Evolutionary conservation across 2,113 vertebrate genomes (phyloP).

Genomic region (Clupea harengus): DNA sequence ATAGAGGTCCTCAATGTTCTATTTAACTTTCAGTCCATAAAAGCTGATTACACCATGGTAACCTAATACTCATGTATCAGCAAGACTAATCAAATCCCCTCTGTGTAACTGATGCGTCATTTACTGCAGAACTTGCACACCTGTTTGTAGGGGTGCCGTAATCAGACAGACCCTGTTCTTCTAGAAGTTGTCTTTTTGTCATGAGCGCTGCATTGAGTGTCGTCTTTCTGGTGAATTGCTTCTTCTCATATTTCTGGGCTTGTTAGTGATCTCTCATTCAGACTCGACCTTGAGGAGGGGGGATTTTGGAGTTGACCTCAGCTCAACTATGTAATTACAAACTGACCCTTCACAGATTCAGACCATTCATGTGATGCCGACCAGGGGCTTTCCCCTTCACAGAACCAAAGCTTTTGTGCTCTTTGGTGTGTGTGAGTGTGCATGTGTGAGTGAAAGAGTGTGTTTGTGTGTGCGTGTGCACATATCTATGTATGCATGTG

Average conservation of each 20-base stretch:
- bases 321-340: constrained; percentile 31
- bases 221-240: background rate
- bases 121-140: background rate
- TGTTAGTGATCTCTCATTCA: background rate
- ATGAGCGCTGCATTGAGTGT: background rate
- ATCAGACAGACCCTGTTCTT: background rate
- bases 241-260: background rate
- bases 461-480: background rate
- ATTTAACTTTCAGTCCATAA: background rate
- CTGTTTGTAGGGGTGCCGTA: background rate
- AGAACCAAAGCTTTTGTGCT: background rate
- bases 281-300: background rate
- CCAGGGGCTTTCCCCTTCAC: constrained; percentile 21
- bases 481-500: background rate
- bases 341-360: constrained; percentile 10
- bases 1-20: background rate
- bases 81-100: background rate
- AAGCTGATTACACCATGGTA: background rate
- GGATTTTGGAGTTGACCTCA: constrained; percentile 29
- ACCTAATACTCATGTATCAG: background rate
- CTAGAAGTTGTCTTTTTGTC: background rate
- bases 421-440: background rate
- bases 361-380: constrained; percentile 24
- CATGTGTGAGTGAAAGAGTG: background rate
- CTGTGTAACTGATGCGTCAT: background rate